Conservation (phyloP, 1,140 invertebrate species). For the Phthorimaea operculella region DNA sequence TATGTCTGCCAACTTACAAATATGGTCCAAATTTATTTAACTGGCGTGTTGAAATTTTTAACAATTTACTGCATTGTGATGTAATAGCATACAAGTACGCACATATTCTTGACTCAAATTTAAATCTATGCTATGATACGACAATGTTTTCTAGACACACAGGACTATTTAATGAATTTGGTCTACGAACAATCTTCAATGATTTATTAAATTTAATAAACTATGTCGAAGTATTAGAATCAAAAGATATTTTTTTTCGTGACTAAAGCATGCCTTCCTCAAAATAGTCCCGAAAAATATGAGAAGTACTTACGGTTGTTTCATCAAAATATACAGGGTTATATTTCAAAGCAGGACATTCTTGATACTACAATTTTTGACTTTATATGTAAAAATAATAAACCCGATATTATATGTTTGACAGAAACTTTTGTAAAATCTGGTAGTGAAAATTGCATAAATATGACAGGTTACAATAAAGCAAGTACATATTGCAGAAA, state of each 20-base stretch:
- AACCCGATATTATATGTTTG: no score
- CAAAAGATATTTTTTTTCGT: no score
- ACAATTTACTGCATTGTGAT: neutral
- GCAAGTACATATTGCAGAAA: no score
- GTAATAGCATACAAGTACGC: neutral
- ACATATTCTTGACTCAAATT: conserved; percentile 2
- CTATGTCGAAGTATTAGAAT: neutral
- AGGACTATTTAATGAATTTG: neutral
- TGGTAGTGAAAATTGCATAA: no score
- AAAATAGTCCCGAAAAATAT: no score
- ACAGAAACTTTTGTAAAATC: no score
- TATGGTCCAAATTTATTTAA: neutral
- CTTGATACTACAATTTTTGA: no score
- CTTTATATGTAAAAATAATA: no score
- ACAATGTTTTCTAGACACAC: conserved; percentile 7
- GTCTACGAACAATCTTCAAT: neutral
- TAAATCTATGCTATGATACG: conserved; percentile 3
- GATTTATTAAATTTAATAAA: neutral
- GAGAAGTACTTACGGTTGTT: no score
- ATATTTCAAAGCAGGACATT: neutral
- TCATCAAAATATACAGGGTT: neutral
- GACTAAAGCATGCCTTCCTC: no score
- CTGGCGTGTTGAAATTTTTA: neutral
- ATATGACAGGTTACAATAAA: no score
- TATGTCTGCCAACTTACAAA: conserved; percentile 6